phyloP scores from a whole-genome alignment of 2,888 invertebrate genomes.

The Auanema freiburgensis region DNA sequence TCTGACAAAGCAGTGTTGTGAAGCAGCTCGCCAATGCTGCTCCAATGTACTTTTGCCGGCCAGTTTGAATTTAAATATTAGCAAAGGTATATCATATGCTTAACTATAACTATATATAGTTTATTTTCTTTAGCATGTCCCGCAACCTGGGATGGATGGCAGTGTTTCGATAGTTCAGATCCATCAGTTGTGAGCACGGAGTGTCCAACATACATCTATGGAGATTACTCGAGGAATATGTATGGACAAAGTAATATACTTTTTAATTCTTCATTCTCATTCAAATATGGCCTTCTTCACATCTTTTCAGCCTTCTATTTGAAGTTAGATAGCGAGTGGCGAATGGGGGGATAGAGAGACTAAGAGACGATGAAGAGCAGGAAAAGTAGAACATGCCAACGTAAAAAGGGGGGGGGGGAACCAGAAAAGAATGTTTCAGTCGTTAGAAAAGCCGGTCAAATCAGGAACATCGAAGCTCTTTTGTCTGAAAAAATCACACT shows the following conservation, averaged over 20 bases:
- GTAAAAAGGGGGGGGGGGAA: background rate
- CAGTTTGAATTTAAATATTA: constrained; percentile 4
- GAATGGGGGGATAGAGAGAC: background rate
- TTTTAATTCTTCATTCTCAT: background rate
- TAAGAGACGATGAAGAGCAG: background rate
- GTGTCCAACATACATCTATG: constrained; percentile 58
- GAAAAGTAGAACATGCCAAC: background rate
- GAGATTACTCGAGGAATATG: constrained; percentile 21
- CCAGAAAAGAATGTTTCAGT: no score
- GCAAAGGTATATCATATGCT: background rate
- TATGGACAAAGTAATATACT: constrained; percentile 2
- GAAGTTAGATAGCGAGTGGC: no score
- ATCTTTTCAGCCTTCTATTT: no score
- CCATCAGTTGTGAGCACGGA: constrained; percentile 27
- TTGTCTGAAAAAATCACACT: no score
- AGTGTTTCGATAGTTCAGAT: constrained; percentile 50
- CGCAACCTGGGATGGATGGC: constrained; percentile 64
- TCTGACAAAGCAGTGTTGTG: constrained; percentile 51
- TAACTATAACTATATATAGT: background rate
- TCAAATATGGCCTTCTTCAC: no score
- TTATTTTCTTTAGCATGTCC: constrained; percentile 51
- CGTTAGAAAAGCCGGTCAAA: no score
- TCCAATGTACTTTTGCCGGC: constrained; percentile 29
- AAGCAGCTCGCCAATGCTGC: constrained; percentile 53
- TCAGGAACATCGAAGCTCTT: no score